Base-by-base conservation (phyloP, 2,797 vertebrate species). In the Bovichtus diacanthus region DNA sequence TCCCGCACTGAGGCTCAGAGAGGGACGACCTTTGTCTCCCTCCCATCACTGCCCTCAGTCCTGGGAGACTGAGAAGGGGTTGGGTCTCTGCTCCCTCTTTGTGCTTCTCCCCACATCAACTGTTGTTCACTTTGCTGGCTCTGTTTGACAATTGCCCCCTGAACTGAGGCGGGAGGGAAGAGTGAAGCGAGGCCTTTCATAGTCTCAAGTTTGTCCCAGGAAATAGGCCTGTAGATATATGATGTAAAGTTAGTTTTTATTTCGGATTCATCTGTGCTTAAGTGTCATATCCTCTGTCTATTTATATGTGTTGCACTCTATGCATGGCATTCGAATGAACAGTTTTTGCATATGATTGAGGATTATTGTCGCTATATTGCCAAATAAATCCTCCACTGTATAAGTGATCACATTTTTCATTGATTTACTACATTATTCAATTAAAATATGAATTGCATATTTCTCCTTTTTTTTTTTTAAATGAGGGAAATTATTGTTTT, bases 61-160 rank as follows among this genome's bases (percentile, higher is more conserved):
- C 78, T 72, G 70, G 62, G 82, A 85, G 84, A 76, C 76, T 56
- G n/a, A 76, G 83, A 73, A 78, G 76, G 78, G 85, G 79, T 78
- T 70, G 80, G 78, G 63, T 82, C 67, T 70, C 80, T 77, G 84
- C 70, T 85, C 69, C 68, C 80, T 81, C 80, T 83, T 85, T 90
- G 85, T 88, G 76, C 50, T 47, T 82, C 78, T 82, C 70, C 11
- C 60, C 51, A 55, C 71, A 66, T 87, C 56, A 50, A 70, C 80
- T 44, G 70, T 82, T 87, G 86, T 83, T 87, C 89, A 84, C 82
- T 88, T 91, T 56, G 75, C 73, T 27, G 72, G n/a, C 76, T 84
- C 85, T 71, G 83, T 77, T 82, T 68, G 74, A 88, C 56, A 62
- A 46, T 49, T 82, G 80, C 47, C 87, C 70, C 77, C 46, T 86